These are phyloP conservation scores for Hoplias malabaricus DNA, from an alignment of 2,113 vertebrate genomes.

Conservation along the genomic window DNA sequence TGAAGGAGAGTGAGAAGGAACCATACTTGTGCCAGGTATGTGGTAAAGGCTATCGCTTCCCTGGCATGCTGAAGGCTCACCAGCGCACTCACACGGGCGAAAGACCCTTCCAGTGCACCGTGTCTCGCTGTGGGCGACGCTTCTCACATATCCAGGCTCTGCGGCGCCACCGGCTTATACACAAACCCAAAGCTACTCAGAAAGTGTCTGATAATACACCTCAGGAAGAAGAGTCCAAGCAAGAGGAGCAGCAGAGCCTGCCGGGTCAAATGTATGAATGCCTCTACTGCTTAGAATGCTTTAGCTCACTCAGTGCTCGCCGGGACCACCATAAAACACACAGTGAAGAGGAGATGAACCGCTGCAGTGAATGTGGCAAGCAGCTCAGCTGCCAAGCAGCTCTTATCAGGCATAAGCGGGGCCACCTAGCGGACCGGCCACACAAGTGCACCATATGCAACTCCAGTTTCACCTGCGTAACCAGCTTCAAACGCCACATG, in stretches of 20 bases:
- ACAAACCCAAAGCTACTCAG: conserved; percentile 54
- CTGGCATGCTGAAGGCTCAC: conserved; percentile 80
- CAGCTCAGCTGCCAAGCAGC: conserved; percentile 62
- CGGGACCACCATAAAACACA: conserved; percentile 54
- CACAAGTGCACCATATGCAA: conserved; percentile 52
- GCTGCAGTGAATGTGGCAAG: conserved; percentile 59
- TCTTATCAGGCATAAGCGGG: conserved; percentile 61
- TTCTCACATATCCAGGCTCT: conserved; percentile 72
- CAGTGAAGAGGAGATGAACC: conserved; percentile 48
- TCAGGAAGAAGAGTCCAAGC: not conserved
- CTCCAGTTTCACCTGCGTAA: conserved; percentile 47
- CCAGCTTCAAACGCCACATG: conserved; percentile 38
- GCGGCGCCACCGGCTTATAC: conserved; percentile 68
- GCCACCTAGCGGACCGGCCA: conserved; percentile 54
- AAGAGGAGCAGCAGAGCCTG: not conserved
- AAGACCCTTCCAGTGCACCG: conserved; percentile 63
- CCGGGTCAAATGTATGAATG: conserved; percentile 23
- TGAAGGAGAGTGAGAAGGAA: not conserved
- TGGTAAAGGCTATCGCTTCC: conserved; percentile 78
- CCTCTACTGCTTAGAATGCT: conserved; percentile 49
- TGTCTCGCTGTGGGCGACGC: conserved; percentile 62
- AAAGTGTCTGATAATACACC: not conserved
- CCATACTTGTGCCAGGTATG: conserved; percentile 69
- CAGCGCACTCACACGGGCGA: conserved; percentile 70
- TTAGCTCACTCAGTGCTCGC: conserved; percentile 57